Evolutionary conservation across 2,797 vertebrate species (phyloP), one percentile per base, ranked within the genome.

Genomic region (Xiphorhynchus erythropygius): DNA sequence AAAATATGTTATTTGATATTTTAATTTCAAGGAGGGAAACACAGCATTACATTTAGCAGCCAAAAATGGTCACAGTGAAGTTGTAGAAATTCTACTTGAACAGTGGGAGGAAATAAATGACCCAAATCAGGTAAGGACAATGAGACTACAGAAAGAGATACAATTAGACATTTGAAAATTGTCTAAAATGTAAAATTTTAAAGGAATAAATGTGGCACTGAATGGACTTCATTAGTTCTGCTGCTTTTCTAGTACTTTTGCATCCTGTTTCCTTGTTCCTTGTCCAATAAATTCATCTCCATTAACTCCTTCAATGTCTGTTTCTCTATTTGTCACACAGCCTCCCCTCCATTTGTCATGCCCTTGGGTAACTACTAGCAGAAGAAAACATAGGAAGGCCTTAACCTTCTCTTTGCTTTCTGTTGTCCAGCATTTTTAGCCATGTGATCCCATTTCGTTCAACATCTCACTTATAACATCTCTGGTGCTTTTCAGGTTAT

Each of bases 31-130:
- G 99, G 98, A 98, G 5, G 98, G 98, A 71, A 98, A 99, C 94
- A 98, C 98, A 2, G 98, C 99, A 44, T 91, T 99, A 84, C 99
- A 98, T 96, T 98, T 98, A 77, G 98, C 99, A 67, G 98, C 98
- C 39, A 98, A 94, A 97, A 98, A 98, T 44, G 98, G 99, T 80
- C 98, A 99, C 87, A 89, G 91, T 46, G 94, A 98, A 24, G 97
- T 93, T 0, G 71, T 99, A 84, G 96, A 97, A 64, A 96, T 98
- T 92, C 98, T 99, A 70, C 97, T 99, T 79, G 80, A 97, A 63
- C 97, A 97, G 44, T 98, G 98, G 97, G 97, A 98, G 90, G 98
- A 98, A 79, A 97, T 98, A 81, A 97, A 99, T 96, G 97, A 98
- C 90, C 93, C 97, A 92, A 99, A 99, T 95, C 97, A 97, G 98